phyloP scores from a whole-genome alignment of 2,113 vertebrate genomes.

The Raphicerus campestris region DNA sequence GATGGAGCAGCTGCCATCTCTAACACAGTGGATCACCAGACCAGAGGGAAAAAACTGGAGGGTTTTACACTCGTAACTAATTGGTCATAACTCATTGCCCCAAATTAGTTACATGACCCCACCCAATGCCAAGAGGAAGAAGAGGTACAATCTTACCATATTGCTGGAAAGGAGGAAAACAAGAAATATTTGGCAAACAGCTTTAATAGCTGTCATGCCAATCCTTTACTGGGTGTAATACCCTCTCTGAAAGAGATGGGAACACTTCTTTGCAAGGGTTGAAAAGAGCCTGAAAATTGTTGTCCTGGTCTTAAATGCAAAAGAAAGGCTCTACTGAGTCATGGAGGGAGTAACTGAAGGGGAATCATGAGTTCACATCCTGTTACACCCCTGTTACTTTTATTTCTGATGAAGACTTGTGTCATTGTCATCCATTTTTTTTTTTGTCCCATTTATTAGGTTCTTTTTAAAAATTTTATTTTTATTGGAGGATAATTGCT shows the following conservation, averaged over 20 bases:
- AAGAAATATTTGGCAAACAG: background rate
- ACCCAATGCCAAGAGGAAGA: background rate
- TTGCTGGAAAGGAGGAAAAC: background rate
- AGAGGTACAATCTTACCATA: background rate
- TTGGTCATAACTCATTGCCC: background rate
- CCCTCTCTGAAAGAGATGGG: background rate
- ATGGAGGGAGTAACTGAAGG: background rate
- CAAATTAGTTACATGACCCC: background rate
- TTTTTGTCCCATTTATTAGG: background rate
- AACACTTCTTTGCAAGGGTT: background rate
- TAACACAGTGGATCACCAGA: background rate
- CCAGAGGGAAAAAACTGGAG: background rate
- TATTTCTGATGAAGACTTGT: background rate
- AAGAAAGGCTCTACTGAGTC: background rate
- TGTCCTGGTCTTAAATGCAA: background rate
- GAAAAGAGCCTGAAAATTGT: background rate
- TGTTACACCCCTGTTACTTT: background rate
- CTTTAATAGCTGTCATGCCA: background rate
- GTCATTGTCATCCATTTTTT: background rate
- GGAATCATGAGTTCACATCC: background rate
- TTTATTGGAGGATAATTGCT: background rate
- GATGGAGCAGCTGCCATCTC: background rate
- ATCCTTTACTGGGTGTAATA: background rate
- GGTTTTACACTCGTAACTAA: background rate
- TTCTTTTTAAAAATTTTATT: background rate